Evolutionary conservation across 2,888 invertebrate species (phyloP), one percentile per base, ranked within the genome.

Genomic region (Orthosia incerta): DNA sequence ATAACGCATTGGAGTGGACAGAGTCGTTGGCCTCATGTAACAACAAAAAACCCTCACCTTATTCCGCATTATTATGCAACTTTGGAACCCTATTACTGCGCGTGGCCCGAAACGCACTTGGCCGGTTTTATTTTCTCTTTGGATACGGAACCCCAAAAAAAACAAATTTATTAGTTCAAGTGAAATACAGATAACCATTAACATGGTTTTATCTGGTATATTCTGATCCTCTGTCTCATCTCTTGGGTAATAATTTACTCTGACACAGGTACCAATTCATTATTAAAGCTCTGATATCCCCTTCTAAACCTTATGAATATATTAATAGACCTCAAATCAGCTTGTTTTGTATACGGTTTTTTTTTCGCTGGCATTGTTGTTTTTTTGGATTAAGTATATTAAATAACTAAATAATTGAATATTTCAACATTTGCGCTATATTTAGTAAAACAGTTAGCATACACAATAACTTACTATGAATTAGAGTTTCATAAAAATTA

Each of bases 211-310:
- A 70, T 56, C n/a, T 26, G 39, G 39, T 39, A 39, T 39, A 9
- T 61, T 11, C 46, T 60, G 26, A 80, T 68, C 31, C 45, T 20
- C 16, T 18, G 53, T 55, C 45, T 45, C n/a, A 18, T 59, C 66
- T 51, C 71, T 50, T 18, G 56, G 39, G 39, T 26, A 68, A 76
- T 50, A 65, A 55, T 60, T 53, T 50, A 45, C 39, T 60, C 59
- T 65, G 72, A 79, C 67, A 72, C 23, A 76, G 79, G 68, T 68
- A 53, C 55, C n/a, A 57, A 71, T 71, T 68, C 73, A 76, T 82
- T 72, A 79, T 75, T 82, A 39, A 53, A 50, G 4, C 46, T n/a
- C 26, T 61, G 4, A 67, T 56, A 70, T 18, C 23, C 16, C 51
- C 16, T 64, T 59, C 65, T 79, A 62, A 7, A 65, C 80, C 68